Evolutionary conservation across 2,113 vertebrate species (phyloP).

Genomic region (Riparia riparia): DNA sequence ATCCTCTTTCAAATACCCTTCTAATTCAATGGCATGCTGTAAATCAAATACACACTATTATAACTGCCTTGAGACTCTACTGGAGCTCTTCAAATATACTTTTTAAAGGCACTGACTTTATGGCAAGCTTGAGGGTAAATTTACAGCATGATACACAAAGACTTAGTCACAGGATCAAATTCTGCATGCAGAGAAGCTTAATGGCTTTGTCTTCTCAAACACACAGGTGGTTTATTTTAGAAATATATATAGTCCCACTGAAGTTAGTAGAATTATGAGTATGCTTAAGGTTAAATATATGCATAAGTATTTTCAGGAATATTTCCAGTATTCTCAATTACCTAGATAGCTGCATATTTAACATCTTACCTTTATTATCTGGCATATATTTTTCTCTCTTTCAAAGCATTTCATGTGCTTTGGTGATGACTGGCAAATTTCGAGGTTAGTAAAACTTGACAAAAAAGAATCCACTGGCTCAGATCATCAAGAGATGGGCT

Average conservation of each 20-base stretch:
- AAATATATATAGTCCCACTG: constrained; percentile 13
- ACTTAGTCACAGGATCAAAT: constrained; percentile 26
- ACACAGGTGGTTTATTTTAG: constrained; percentile 37
- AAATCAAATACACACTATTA: constrained; percentile 66
- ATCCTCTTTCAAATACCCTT: constrained; percentile 62
- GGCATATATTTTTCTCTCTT: background rate
- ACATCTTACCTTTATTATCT: background rate
- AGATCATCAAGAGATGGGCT: background rate
- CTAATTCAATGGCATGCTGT: constrained; percentile 55
- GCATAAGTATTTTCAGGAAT: background rate
- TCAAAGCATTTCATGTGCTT: background rate
- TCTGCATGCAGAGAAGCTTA: constrained; percentile 20
- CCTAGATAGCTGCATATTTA: background rate
- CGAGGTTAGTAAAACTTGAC: background rate
- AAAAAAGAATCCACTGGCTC: background rate
- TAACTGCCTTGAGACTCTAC: constrained; percentile 55
- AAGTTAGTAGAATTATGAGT: constrained; percentile 13
- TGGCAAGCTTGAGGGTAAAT: constrained; percentile 37
- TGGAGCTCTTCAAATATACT: constrained; percentile 53
- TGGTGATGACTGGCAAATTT: background rate
- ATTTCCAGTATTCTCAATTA: background rate
- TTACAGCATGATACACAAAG: constrained; percentile 25
- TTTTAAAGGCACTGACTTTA: constrained; percentile 55
- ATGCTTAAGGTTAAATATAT: background rate
- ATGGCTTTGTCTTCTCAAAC: constrained; percentile 29